Base-by-base conservation (phyloP, 2,113 vertebrate genomes). In the Cepphus grylle region DNA sequence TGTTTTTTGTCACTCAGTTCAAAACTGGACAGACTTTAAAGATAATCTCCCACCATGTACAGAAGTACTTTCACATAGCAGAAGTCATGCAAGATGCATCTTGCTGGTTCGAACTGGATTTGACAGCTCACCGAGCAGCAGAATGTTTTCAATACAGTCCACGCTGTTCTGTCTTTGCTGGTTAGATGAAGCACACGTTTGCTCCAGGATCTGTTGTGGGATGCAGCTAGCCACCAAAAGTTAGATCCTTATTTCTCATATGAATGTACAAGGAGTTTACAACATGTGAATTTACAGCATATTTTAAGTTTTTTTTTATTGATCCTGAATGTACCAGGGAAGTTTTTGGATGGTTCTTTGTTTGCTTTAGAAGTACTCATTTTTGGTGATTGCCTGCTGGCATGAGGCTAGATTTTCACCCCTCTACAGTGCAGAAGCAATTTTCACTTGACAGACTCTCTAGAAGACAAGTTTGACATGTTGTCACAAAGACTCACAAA, bases 401-500 rank as follows among this genome's bases (percentile, higher is more conserved):
- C n/a, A 45, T 7, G 25, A 76, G 40, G 40, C 53, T 91, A 47
- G 21, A 40, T 83, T 92, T 92, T 95, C 29, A 92, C n/a, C 59
- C 16, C 32, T 69, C 49, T 73, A 36, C 23, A 55, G 18, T 34
- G n/a, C 56, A 77, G 66, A 52, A 71, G 47, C 29, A 66, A 55
- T 92, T 93, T 89, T 86, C n/a, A 67, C 40, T 86, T 88, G 80
- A 83, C 59, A 84, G 59, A 78, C 63, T 72, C 66, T 83, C 73
- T 81, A 55, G 56, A 92, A 93, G 65, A 47, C 13, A 74, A 78
- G 34, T 43, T 43, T 96, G 91, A 65, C 47, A 8, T 61, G 45
- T 84, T 96, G 86, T 93, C 84, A 89, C 47, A 93, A 84, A 84
- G n/a, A 40, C 42, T 89, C 55, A 72, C 71, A 91, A 87, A 76